Evolutionary conservation across 2,888 invertebrate species (phyloP), one percentile per base, ranked within the genome.

Genomic region (Lasioglossum figueresi): DNA sequence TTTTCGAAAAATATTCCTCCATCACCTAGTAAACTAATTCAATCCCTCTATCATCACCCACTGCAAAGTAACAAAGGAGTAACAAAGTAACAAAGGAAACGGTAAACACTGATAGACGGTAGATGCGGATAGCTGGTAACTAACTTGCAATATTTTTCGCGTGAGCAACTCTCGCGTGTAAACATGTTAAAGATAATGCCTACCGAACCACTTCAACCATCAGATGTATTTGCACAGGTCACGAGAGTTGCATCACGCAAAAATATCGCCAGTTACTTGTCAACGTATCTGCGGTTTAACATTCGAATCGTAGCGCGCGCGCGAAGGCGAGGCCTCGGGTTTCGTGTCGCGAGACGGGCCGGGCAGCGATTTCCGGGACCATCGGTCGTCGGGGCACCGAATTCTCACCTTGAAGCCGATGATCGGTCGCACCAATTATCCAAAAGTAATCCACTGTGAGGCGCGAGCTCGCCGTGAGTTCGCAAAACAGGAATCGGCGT

Each of bases 331-430:
- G 14, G 27, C 14, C 0, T 27, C 31, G 59, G 59, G 31, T 63
- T 31, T 63, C 63, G 63, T 14, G 27, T 27, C 63, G 27, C 63
- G 27, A 63, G 27, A 63, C 31, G 16, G 16, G 16, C 63, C 14
- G 31, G 12, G 5, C 27, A 2, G 2, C 14, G 16, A 5, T 14
- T 27, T 23, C n/a, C 27, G 63, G 2, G 19, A 66, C 27, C 59
- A 8, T 19, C 6, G 59, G 14, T 19, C 34, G 16, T 45, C 16
- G 48, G 48, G 23, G 8, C 66, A 34, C 23, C 68, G 23, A 37
- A 31, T 72, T 73, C 84, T 82, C 76, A 84, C 84, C 84, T 84
- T 83, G 84, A 84, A 74, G 83, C 73, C 40, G 84, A 31, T 70
- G 31, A 4, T 34, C 2, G n/a, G 59, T 74, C 59, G 23, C 77